A percentile compares a stretch with the other conserved stretches of the same genome.
Conservation (phyloP, 2,888 invertebrate species). For the Lepetodrilus schrolli region DNA sequence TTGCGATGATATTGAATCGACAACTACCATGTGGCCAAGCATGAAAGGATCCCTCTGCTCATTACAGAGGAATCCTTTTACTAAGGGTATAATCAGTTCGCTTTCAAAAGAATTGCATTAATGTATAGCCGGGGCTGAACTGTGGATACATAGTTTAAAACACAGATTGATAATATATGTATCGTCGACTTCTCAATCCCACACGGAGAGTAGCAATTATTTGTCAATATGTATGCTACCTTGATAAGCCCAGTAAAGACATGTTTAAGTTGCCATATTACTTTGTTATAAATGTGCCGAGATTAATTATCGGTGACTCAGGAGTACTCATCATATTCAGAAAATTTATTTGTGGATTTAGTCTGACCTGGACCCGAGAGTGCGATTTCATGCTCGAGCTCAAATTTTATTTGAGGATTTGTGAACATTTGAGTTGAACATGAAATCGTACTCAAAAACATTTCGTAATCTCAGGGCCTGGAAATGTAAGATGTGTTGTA, state of each 20-base stretch:
- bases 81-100: not conserved
- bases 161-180: not conserved
- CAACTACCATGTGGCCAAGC: not conserved
- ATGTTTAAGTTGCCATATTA: not conserved
- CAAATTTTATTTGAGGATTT: no score
- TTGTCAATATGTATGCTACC: no score
- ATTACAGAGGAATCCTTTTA: not conserved
- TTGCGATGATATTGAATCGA: not conserved
- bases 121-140: not conserved
- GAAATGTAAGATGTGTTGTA: no score
- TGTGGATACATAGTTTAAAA: not conserved
- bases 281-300: not conserved
- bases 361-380: not conserved
- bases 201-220: no score
- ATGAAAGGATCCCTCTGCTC: conserved; percentile 12
- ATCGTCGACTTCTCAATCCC: no score
- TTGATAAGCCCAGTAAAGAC: no score
- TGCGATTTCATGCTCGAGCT: no score
- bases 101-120: conserved; percentile 6
- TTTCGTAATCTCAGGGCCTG: no score
- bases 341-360: not conserved
- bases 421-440: no score
- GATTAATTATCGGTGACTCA: conserved; percentile 18
- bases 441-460: no score
- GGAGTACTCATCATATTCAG: no score